Evolutionary conservation across 1,140 invertebrate genomes (phyloP), one percentile per base, ranked within the genome.

Genomic region (Globodera rostochiensis): DNA sequence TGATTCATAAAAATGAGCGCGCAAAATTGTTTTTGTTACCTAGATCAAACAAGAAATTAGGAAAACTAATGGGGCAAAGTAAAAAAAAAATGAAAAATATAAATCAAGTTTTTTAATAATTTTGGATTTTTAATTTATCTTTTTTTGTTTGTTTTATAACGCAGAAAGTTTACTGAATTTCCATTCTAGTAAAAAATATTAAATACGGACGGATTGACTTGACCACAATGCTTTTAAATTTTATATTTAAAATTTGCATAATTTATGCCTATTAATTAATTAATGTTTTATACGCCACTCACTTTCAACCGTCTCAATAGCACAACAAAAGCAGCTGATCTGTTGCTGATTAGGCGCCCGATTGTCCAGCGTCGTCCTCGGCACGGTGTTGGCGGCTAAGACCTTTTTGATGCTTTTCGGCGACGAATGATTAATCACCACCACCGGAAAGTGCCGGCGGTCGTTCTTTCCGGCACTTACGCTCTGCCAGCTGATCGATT

Each of bases 381-480:
- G 69, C 69, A 71, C 69, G 7, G 69, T 71, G 69, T 71, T 71
- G 11, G 69, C 69, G 8, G 69, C 69, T 19, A 71, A 47, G 19
- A 71, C 69, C 19, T 71, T 71, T 36, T 19, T 8, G 69, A 71
- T 71, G 69, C 46, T 71, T 47, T 71, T 47, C 69, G 69, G 69
- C 25, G 69, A 71, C 9, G 69, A 47, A 71, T 47, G 69, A 3
- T 71, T 71, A 21, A 71, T 71, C 1, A 71, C 19, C 1, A 71
- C 19, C 69, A 71, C 69, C 6, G 69, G 69, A 60, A 11, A 60
- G 57, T 60, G 57, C 13, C 11, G 57, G 11, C 15, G 57, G 5
- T 13, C 19, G 11, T 60, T 11, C 57, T 19, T 19, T 60, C 5
- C 57, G 19, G 57, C 57, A 60, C 11, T 15, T 53, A 60, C 57